These are phyloP conservation scores for Callaeas wilsoni DNA, from an alignment of 2,113 vertebrate species.

Conservation along the genomic window DNA sequence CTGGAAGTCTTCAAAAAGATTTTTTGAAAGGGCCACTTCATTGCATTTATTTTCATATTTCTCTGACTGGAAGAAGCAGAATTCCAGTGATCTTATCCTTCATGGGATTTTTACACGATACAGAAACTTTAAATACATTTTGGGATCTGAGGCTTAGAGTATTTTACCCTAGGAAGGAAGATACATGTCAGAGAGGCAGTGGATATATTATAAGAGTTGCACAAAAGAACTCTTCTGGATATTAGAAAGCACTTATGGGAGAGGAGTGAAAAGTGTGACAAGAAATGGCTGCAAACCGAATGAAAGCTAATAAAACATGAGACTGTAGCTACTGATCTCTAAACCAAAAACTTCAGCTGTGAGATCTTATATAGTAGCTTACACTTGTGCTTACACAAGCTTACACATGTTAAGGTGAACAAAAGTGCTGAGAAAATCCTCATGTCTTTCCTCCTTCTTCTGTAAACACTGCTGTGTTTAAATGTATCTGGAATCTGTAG, in stretches of 20 bases:
- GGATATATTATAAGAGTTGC: not conserved
- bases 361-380: not conserved
- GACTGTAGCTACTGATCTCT: not conserved
- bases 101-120: not conserved
- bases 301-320: not conserved
- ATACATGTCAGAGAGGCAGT: not conserved
- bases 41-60: not conserved
- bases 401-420: not conserved
- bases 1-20: not conserved
- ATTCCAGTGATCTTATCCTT: not conserved
- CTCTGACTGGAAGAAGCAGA: not conserved
- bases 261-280: not conserved
- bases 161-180: not conserved
- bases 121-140: not conserved
- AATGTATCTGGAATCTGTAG: not conserved
- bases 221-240: not conserved
- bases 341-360: not conserved
- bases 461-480: not conserved
- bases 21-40: not conserved
- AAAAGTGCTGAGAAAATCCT: not conserved
- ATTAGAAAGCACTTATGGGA: not conserved
- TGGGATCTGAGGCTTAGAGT: not conserved
- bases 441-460: not conserved
- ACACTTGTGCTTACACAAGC: not conserved
- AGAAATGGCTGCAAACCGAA: not conserved